Conservation (phyloP, 37 sponge, comb jelly and placozoan genomes). For the Halisarca cf. caerulea region DNA sequence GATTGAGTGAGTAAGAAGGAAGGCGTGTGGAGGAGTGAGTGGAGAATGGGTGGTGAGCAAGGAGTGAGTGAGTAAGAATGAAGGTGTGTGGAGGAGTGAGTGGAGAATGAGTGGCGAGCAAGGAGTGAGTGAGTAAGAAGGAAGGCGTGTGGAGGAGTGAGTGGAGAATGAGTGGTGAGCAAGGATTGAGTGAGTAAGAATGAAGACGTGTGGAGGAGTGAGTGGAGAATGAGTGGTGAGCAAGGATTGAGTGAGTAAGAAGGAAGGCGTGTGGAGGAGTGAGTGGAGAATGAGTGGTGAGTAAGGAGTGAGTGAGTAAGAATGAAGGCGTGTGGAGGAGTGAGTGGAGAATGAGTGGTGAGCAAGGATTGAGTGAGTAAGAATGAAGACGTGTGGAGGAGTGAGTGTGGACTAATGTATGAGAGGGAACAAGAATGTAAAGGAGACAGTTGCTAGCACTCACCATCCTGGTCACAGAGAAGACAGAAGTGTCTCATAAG, state of each 20-base stretch:
- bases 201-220: background rate
- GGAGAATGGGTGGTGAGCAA: background rate
- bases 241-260: background rate
- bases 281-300: background rate
- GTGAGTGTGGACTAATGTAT: background rate
- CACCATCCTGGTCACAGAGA: conserved; percentile 84
- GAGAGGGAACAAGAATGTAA: too few species aligned
- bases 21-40: background rate
- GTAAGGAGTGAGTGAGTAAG: background rate
- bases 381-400: background rate
- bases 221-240: background rate
- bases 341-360: background rate
- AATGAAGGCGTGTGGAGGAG: background rate
- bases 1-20: too few species aligned
- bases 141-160: background rate
- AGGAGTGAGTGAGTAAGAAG: background rate
- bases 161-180: background rate
- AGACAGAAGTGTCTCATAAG: conserved; percentile 88
- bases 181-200: background rate
- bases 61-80: background rate
- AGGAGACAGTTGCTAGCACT: too few species aligned
- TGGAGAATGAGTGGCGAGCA: background rate
- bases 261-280: background rate
- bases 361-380: background rate
- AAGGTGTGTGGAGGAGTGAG: background rate